phyloP scores from a whole-genome alignment of 64 coral and sea anemone species.

The Stichodactyla mertensii region DNA sequence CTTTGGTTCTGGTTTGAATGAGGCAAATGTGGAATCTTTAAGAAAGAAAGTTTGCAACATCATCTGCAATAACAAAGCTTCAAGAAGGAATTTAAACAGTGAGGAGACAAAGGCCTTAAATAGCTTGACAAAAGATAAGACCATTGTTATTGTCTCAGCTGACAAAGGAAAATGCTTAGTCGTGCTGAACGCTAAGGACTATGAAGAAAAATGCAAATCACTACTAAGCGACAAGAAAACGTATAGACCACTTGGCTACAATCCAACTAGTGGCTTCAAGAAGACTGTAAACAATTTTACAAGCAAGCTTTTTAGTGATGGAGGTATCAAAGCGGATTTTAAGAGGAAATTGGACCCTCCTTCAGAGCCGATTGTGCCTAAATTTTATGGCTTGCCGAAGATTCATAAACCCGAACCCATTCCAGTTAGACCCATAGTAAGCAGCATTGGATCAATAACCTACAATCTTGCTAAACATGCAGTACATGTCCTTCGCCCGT shows the following conservation, averaged over 20 bases:
- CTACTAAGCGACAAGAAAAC: conserved; percentile 15
- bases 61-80: not conserved
- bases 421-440: conserved; percentile 44
- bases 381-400: conserved; percentile 53
- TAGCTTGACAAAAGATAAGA: conserved; percentile 2
- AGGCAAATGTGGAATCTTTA: conserved; percentile 16
- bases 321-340: conserved; percentile 18
- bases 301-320: conserved; percentile 13
- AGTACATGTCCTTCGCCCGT: conserved; percentile 8
- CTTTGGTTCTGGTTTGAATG: not conserved
- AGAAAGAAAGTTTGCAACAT: conserved; percentile 25
- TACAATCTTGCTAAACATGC: conserved; percentile 52
- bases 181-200: conserved; percentile 10
- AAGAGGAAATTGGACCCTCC: conserved; percentile 47
- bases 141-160: not conserved
- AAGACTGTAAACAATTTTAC: conserved; percentile 29
- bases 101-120: not conserved
- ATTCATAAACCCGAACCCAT: conserved; percentile 54
- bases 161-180: conserved; percentile 32
- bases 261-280: conserved; percentile 39
- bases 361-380: conserved; percentile 32
- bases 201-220: not conserved
- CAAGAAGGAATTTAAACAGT: conserved; percentile 1
- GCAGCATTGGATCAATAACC: conserved; percentile 46
- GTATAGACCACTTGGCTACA: conserved; percentile 30